Base-by-base conservation (phyloP, 37 sponge, comb jelly and placozoan species). In the Hexactinellida sp. region DNA sequence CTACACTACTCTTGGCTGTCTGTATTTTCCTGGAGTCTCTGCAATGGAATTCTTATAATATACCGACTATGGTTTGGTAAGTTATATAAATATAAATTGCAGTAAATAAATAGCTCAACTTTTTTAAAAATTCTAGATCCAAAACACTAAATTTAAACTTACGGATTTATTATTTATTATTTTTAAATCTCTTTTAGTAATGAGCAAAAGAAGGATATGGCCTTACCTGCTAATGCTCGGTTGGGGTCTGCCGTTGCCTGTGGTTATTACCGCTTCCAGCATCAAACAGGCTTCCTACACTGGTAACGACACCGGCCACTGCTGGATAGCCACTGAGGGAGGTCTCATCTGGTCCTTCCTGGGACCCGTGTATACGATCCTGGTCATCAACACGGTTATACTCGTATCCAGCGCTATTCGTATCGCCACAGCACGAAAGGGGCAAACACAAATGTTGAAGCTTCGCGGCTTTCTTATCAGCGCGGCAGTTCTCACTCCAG, bases 1-100 rank as follows among this genome's bases (percentile, higher is more conserved):
- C 76, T 63, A 7, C 76, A 63, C 30, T 63, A 63, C 13, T 25
- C 76, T 21, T 63, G 76, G 76, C 76, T 63, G 28, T 63, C 76
- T 21, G 76, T 63, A 28, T 63, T 63, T 63, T 63, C 76, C 76
- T 63, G 76, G 76, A 63, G 76, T 63, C 25, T 63, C 32, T 63
- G 76, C 34, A 63, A 63, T 63, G 76, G 76, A 63, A 63, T 63
- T 32, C 76, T 63, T 23, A 63, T 63, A 63, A 21, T 63, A 7
- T 63, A 63, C 76, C 3, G 25, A 63, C 13, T n/a, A 63, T 63
- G 25, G 19, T 21, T n/a, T 25, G 76, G 76, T 63, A 28, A 47
- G 52, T 47, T 47, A 16, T 47, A 9, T 9, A 47, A 47, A 19
- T 47, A 16, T 19, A 9, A 47, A 47, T 47, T 47, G 52, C n/a